Conservation (phyloP, 2,797 vertebrate genomes). For the Rhinoraja longicauda region DNA sequence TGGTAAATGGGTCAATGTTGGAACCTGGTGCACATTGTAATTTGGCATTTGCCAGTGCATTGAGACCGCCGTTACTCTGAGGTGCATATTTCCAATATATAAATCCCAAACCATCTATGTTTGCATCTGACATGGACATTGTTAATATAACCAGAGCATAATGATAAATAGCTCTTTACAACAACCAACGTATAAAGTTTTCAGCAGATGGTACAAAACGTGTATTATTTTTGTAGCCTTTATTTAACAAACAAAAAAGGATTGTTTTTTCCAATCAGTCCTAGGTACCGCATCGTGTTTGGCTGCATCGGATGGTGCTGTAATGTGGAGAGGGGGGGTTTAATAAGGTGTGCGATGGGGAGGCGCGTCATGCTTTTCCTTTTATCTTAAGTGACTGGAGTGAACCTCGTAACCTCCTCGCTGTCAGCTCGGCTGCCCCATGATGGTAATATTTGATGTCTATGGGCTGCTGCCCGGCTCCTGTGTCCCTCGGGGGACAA, state of each 20-base stretch:
- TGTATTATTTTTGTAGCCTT: neutral
- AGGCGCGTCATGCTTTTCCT: neutral
- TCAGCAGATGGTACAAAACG: neutral
- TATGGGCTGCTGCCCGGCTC: conserved; percentile 27
- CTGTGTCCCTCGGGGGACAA: conserved; percentile 34
- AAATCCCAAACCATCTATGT: neutral
- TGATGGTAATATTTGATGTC: conserved; percentile 21
- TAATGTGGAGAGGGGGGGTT: neutral
- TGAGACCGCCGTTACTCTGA: neutral
- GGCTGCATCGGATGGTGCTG: neutral
- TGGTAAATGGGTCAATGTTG: neutral
- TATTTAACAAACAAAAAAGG: neutral
- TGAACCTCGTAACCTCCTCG: neutral
- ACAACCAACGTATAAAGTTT: neutral
- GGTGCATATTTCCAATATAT: neutral
- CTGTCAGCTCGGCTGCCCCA: conserved; percentile 30
- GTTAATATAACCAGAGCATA: neutral
- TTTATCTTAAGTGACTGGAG: neutral
- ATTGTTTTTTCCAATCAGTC: neutral
- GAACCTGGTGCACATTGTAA: neutral
- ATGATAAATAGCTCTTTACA: neutral
- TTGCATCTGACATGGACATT: conserved; percentile 1
- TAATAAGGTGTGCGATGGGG: conserved; percentile 25
- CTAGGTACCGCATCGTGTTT: neutral
- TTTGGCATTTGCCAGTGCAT: neutral